Evolutionary conservation across 2,113 vertebrate species (phyloP).

Genomic region (Cyprinus carpio): DNA sequence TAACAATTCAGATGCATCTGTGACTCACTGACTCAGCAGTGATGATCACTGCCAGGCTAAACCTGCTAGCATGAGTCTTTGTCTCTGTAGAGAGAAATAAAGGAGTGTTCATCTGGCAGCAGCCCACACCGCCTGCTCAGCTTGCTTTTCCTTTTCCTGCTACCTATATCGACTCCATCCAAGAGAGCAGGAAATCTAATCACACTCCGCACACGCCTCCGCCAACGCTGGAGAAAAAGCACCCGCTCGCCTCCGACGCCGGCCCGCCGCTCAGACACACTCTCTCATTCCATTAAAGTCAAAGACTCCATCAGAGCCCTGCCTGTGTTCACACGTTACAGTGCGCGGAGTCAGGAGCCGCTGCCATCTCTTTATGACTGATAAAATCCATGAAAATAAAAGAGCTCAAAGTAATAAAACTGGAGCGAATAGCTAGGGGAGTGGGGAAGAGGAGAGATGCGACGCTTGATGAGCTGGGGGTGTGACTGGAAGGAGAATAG

Average conservation of each 20-base stretch:
- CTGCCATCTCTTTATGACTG: conserved; percentile 30
- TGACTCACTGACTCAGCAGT: background rate
- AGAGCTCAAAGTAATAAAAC: conserved; percentile 17
- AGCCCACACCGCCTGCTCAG: conserved; percentile 14
- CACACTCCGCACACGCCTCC: conserved; percentile 26
- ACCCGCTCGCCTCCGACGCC: background rate
- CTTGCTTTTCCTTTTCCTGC: conserved; percentile 7
- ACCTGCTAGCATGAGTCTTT: conserved; percentile 16
- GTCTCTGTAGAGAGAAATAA: background rate
- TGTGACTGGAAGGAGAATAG: conserved; percentile 17
- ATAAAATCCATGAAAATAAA: conserved; percentile 43
- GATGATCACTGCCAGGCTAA: conserved; percentile 1
- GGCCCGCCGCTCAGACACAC: conserved; percentile 7
- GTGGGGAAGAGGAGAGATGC: background rate
- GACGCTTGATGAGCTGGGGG: conserved; percentile 15
- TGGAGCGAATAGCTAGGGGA: background rate
- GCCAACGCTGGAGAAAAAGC: conserved; percentile 32
- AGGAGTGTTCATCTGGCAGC: conserved; percentile 7
- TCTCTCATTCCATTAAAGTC: conserved; percentile 41
- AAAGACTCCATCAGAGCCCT: conserved; percentile 32
- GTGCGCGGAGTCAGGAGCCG: conserved; percentile 11
- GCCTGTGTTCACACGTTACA: conserved; percentile 27
- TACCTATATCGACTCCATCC: conserved; percentile 40
- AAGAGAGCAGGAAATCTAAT: conserved; percentile 52
- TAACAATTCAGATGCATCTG: background rate